Evolutionary conservation across 1,140 invertebrate species (phyloP).

Genomic region (Bilobella aurantiaca): DNA sequence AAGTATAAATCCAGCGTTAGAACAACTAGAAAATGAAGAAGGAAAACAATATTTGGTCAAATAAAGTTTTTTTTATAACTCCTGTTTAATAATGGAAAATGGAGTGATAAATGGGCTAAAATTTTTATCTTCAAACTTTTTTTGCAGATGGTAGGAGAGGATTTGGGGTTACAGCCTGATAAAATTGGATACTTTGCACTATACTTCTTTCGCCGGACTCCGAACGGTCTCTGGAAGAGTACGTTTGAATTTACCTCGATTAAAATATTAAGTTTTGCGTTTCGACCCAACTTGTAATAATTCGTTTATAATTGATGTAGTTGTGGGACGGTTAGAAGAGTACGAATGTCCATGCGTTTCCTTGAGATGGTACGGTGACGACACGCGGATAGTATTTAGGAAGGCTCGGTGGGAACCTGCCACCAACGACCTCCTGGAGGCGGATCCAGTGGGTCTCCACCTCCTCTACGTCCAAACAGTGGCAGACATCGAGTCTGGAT

Average conservation of each 20-base stretch:
- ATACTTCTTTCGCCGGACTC: slow-evolving; percentile 27
- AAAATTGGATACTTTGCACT: slow-evolving; percentile 31
- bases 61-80: too few relatives aligned
- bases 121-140: neutral
- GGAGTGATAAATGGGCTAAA: too few relatives aligned
- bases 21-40: too few relatives aligned
- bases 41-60: too few relatives aligned
- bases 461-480: slow-evolving; percentile 78
- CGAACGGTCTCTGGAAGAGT: slow-evolving; percentile 32
- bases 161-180: slow-evolving; percentile 32
- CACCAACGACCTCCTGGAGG: slow-evolving; percentile 58
- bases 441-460: slow-evolving; percentile 68
- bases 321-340: slow-evolving; percentile 78
- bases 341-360: slow-evolving; percentile 95
- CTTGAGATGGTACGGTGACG: slow-evolving; percentile 52
- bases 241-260: slow-evolving; percentile 10
- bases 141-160: slow-evolving; percentile 23
- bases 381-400: slow-evolving; percentile 59
- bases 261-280: too few relatives aligned
- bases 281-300: too few relatives aligned
- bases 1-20: too few relatives aligned
- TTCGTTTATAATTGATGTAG: too few relatives aligned
- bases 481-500: slow-evolving; percentile 71
- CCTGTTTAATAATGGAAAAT: too few relatives aligned
- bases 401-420: slow-evolving; percentile 81